Base-by-base conservation (phyloP, 2,113 vertebrate genomes). In the Ahaetulla prasina region DNA sequence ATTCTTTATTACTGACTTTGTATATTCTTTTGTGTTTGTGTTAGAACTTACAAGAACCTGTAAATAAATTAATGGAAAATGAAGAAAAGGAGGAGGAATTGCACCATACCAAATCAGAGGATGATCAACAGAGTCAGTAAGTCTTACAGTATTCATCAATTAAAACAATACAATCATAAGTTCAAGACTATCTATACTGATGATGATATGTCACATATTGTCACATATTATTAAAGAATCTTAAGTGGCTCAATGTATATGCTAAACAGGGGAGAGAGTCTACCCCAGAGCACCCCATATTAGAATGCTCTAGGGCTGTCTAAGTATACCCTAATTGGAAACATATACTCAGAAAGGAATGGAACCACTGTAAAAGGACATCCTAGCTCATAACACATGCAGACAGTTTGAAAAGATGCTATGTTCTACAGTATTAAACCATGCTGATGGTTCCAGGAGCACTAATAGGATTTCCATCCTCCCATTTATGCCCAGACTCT, bases 21-120 rank as follows among this genome's bases (percentile, higher is more conserved):
- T 92, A 92, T 91, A 74, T 57, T 63, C 92, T 30, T 93, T 88
- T 5, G 0, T 93, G 90, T 92, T 2, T 96, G 16, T 95, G 50
- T 27, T 90, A 98, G 98, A 98, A 97, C 27, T 97, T 98, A 94
- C 98, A 98, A 95, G 98, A 98, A 89, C 98, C 98, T 23, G 94
- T 96, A 93, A 98, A 98, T 87, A 98, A 99, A 94, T 95, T 96
- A 85, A 96, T 97, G 54, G 97, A 98, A 94, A 97, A 97, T 94
- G 96, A 96, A 85, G 96, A 97, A 20, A 98, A 97, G 96, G 98
- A 98, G 94, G 97, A 96, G 45, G 96, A 96, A 55, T 91, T 20
- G 10, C 96, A 95, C 90, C 92, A 93, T 2, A 94, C 54, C 14
- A 96, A 95, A 91, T 94, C 94, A 22, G 89, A 93, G 22, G 90